Evolutionary conservation across 2,797 vertebrate species (phyloP), one percentile per base, ranked within the genome.

Genomic region (Synaphobranchus kaupii): DNA sequence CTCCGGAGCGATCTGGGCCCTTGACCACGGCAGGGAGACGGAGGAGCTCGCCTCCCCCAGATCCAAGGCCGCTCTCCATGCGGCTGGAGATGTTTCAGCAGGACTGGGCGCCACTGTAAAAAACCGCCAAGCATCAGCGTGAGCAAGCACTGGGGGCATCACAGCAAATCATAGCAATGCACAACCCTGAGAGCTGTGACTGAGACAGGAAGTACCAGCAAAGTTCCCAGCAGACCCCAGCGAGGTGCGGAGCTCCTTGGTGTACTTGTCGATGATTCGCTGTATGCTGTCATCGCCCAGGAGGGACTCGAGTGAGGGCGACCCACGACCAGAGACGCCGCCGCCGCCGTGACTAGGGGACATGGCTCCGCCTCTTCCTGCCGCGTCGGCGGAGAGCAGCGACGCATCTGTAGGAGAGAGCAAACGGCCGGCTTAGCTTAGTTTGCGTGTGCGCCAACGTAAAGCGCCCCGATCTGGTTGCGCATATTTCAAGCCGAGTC

Each of bases 211-310:
- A 58, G 48, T 92, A 95, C 95, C 96, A 90, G 94, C 88, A 60
- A 90, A 91, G 83, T 0, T 88, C 4, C 89, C 66, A 1, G 84
- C 88, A 0, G 87, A 88, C 89, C 91, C 92, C 4, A 94, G 93
- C 78, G 91, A 96, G 73, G 92, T 13, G 87, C 92, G 91, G 10
- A 96, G 91, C 89, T 96, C 96, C 84, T 88, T 93, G 39, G 92
- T 93, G 87, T 95, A 92, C 89, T 89, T 93, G 78, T 96, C 92
- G 34, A 95, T 93, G 66, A 96, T 93, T 39, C 93, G 87, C 90
- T 96, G 94, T 87, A 94, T 90, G 85, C 91, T 92, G 84, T 87
- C 91, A 81, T 90, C 92, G 12, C 84, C 90, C 34, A 93, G 91
- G 52, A 92, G 48, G 1, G 91, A 83, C 4, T 89, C 88, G 85